These are phyloP conservation scores for Delphinus delphis DNA, from an alignment of 2,113 vertebrate genomes.

Conservation along the genomic window DNA sequence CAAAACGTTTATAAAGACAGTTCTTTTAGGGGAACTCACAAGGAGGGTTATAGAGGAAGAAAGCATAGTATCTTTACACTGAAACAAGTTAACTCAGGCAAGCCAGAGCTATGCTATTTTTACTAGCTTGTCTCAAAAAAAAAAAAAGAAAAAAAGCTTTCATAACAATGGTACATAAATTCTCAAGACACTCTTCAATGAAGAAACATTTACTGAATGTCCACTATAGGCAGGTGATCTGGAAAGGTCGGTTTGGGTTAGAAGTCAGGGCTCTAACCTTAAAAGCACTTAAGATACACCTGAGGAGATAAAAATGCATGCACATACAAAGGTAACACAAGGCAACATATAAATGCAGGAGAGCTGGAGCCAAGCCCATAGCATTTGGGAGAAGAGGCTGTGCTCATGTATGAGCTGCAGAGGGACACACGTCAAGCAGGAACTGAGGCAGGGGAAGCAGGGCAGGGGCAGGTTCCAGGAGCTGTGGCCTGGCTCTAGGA, in stretches of 20 bases:
- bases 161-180: neutral
- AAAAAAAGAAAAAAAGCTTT: neutral
- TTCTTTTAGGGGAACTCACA: neutral
- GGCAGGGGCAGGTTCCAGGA: neutral
- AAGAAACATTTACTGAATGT: neutral
- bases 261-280: neutral
- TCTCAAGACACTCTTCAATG: neutral
- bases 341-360: neutral
- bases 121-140: neutral
- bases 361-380: neutral
- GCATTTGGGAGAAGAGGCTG: neutral
- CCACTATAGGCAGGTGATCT: neutral
- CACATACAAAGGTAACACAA: neutral
- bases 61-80: neutral
- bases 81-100: neutral
- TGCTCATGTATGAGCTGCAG: neutral
- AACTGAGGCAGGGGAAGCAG: neutral
- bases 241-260: neutral
- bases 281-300: neutral
- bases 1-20: neutral
- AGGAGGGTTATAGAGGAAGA: neutral
- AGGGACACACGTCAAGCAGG: too few relatives aligned
- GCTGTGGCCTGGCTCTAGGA: neutral
- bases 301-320: neutral
- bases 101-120: neutral